phyloP scores from a whole-genome alignment of 2,888 invertebrate genomes.

The Erebia aethiops region DNA sequence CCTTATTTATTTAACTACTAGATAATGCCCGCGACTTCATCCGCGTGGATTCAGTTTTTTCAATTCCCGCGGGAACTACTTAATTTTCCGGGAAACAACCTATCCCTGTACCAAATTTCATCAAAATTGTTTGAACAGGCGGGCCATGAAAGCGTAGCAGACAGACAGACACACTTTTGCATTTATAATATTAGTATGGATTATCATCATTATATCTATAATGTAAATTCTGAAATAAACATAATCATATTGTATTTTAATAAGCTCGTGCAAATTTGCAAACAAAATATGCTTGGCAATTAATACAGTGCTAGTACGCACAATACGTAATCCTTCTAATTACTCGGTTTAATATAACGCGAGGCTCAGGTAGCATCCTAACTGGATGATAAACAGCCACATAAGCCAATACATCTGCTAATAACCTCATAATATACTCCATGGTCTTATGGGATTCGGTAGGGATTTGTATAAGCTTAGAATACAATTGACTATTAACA shows the following conservation, averaged over 20 bases:
- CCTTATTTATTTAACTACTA: no score
- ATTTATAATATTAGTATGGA: no score
- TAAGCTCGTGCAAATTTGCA: neutral
- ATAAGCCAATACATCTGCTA: conserved; percentile 49
- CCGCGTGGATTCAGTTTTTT: no score
- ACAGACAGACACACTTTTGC: no score
- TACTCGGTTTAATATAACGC: conserved; percentile 28
- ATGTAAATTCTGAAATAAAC: neutral
- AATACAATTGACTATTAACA: conserved; percentile 39
- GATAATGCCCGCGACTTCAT: no score
- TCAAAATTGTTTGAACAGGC: no score
- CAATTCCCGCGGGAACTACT: no score
- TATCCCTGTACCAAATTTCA: no score
- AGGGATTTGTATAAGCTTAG: conserved; percentile 49
- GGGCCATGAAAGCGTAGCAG: no score
- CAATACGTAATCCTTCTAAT: conserved; percentile 29
- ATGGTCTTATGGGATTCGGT: conserved; percentile 48
- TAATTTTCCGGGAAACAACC: no score
- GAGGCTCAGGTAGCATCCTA: conserved; percentile 28
- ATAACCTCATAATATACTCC: conserved; percentile 50
- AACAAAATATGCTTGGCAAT: neutral
- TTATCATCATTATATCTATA: no score
- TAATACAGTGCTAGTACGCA: conserved; percentile 12
- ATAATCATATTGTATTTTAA: neutral
- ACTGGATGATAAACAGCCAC: conserved; percentile 34